Percentiles rank a stretch among this genome's conserved stretches.
phyloP scores from a whole-genome alignment of 2,888 invertebrate species.

The Timema cristinae region DNA sequence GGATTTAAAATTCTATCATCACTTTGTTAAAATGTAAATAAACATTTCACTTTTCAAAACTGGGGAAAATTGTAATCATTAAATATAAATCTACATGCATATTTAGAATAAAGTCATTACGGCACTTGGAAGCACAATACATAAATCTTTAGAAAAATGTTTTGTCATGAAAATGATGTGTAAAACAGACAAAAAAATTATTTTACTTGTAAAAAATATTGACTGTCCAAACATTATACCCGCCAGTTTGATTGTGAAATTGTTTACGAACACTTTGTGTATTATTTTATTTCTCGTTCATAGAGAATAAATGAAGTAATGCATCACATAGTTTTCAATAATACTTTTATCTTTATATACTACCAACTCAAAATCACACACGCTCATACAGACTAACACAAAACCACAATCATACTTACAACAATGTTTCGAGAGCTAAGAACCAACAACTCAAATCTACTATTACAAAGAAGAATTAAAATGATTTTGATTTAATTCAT shows the following conservation, averaged over 20 bases:
- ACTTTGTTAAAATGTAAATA: background rate
- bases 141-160: background rate
- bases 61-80: no score
- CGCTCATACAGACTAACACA: conserved; percentile 11
- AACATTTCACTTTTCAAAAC: conserved; percentile 9
- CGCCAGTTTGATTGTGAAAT: conserved; percentile 10
- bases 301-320: conserved; percentile 3
- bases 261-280: conserved; percentile 17
- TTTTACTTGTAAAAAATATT: no score
- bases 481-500: no score
- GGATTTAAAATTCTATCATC: conserved; percentile 18
- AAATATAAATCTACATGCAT: no score
- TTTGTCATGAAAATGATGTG: no score
- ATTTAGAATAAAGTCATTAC: background rate
- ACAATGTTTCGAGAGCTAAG: no score
- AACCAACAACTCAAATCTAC: no score
- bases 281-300: conserved; percentile 8
- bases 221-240: background rate
- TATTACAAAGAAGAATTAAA: no score
- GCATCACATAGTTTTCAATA: conserved; percentile 13
- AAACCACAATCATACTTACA: conserved; percentile 12
- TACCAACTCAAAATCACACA: conserved; percentile 3
- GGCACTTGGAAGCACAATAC: conserved; percentile 12
- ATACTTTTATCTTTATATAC: conserved; percentile 13
- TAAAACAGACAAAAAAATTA: no score